A percentile compares a stretch with the other conserved stretches of the same genome.
These are phyloP conservation scores for Calidris pugnax DNA, from an alignment of 2,113 vertebrate species.

Conservation along the genomic window DNA sequence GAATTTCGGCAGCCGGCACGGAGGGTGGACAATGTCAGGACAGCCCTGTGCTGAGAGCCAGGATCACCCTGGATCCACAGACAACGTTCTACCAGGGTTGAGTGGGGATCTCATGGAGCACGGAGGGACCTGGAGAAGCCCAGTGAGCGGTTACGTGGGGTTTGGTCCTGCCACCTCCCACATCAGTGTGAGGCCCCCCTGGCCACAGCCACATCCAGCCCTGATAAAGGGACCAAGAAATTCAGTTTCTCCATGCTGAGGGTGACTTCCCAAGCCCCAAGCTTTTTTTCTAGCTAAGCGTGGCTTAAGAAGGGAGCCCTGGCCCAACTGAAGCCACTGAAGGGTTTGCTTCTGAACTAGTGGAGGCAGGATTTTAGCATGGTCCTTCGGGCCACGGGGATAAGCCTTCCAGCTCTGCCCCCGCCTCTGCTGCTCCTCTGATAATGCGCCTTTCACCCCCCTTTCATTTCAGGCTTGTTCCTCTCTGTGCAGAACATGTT, in stretches of 20 bases:
- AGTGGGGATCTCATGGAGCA: rapidly evolving
- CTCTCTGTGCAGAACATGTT: neutral
- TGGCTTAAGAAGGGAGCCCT: neutral
- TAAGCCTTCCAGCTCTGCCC: neutral
- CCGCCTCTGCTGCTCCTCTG: neutral
- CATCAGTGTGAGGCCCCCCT: rapidly evolving
- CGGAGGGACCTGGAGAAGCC: neutral
- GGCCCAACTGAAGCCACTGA: neutral
- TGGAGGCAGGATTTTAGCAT: neutral
- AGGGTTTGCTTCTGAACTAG: neutral
- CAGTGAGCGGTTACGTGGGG: rapidly evolving
- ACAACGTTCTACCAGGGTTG: rapidly evolving
- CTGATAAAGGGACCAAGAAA: neutral
- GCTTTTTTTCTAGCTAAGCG: neutral
- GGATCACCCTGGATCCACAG: neutral
- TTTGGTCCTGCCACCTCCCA: neutral
- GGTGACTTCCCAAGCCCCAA: neutral
- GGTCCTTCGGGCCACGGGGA: neutral
- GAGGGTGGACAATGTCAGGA: neutral
- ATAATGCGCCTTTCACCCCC: neutral
- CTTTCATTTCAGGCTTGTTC: neutral
- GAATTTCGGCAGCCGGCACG: neutral
- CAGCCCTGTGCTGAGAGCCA: neutral
- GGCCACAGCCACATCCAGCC: neutral
- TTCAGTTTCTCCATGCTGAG: neutral